phyloP scores from a whole-genome alignment of 2,113 vertebrate genomes.

The Bostrychus sinensis region DNA sequence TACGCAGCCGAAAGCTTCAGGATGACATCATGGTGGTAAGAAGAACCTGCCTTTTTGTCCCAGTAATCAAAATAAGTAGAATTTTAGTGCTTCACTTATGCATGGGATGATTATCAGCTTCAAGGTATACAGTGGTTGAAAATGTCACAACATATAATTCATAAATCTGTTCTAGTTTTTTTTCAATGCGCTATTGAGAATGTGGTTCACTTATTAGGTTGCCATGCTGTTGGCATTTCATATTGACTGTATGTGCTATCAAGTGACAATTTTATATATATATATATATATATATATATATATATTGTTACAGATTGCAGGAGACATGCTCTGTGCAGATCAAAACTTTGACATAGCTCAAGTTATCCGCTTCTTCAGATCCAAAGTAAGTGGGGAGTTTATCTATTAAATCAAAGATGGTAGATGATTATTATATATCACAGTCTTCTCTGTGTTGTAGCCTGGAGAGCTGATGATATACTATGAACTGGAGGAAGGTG shows the following conservation, averaged over 20 bases:
- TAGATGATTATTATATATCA: neutral
- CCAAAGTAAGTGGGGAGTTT: constrained; percentile 71
- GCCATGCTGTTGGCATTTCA: no score
- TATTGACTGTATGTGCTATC: no score
- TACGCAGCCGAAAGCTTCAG: constrained; percentile 77
- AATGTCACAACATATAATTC: no score
- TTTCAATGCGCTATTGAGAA: no score
- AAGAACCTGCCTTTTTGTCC: neutral
- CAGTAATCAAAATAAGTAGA: neutral
- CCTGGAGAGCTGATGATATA: constrained; percentile 83
- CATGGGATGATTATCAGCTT: no score
- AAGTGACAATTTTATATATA: no score
- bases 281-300: no score
- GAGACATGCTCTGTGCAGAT: constrained; percentile 86
- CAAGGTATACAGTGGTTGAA: no score
- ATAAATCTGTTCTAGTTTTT: no score
- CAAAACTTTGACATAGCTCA: constrained; percentile 85
- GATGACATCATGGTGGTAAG: constrained; percentile 85
- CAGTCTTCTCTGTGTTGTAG: constrained; percentile 48
- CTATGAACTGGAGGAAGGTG: constrained; percentile 83
- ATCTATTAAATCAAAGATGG: neutral
- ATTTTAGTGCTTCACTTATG: neutral
- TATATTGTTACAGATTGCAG: constrained; percentile 78
- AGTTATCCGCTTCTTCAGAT: constrained; percentile 83
- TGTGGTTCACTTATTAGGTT: no score